Base-by-base conservation (phyloP, 2,797 vertebrate genomes). In the Pantherophis vulpinus region DNA sequence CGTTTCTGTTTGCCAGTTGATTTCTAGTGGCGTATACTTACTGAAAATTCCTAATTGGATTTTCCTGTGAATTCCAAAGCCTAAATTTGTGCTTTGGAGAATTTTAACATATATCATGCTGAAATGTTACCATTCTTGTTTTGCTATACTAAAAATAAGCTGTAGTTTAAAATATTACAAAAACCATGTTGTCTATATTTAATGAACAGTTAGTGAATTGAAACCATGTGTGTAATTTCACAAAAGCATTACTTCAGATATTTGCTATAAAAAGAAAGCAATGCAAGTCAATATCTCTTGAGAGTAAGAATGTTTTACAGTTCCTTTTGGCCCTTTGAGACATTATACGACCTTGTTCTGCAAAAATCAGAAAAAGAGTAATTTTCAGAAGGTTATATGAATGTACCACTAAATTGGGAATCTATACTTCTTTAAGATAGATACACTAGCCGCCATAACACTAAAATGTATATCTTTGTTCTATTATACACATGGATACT, bases 11-110 rank as follows among this genome's bases (percentile, higher is more conserved):
- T 96, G 91, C 91, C 93, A 93, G 91, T 83, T 93, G 89, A 93
- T 93, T 94, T 92, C 90, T 94, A 37, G 11, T 23, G 94, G 60
- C 79, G 92, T 83, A 25, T 91, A 90, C 92, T 94, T 96, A 91
- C 79, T 94, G 58, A 74, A 51, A 95, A 70, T 0, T 0, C 55
- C 37, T 63, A 95, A 92, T 88, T 91, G 93, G 2, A 32, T 91
- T 92, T 93, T 92, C 42, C 37, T 90, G 92, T 93, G 51, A 63
- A 79, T 94, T 93, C 55, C 95, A 37, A 66, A 93, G 91, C 92
- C 91, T 94, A 20, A 74, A 88, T 96, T 86, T 29, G 91, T 42
- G 74, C 63, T 79, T 74, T 94, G 92, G 89, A 88, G 37, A 86
- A n/a, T 92, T 66, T 96, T 91, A 93, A 90, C 59, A 88, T 60